Conservation (phyloP, 2,113 vertebrate species). For the Hippotragus niger region DNA sequence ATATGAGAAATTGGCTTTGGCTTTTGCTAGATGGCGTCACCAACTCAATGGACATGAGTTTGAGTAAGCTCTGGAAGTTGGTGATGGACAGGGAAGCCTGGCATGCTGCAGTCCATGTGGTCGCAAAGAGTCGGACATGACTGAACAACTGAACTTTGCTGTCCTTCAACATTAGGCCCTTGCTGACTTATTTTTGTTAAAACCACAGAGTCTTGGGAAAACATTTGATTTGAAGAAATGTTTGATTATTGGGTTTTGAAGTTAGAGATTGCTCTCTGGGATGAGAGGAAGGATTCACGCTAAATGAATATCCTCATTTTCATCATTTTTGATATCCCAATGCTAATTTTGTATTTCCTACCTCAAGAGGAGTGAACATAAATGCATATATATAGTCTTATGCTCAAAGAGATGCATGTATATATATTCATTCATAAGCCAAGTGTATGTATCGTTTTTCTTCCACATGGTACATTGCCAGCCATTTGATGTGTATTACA, state of each 20-base stretch:
- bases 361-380: neutral
- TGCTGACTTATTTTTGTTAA: neutral
- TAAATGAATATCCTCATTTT: neutral
- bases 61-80: neutral
- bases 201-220: neutral
- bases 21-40: neutral
- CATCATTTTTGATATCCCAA: neutral
- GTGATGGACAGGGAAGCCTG: neutral
- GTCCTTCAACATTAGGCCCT: neutral
- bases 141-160: neutral
- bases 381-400: neutral
- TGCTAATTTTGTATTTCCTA: neutral
- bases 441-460: neutral
- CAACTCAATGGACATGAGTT: neutral
- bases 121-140: accelerated
- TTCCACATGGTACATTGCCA: neutral
- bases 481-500: neutral
- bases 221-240: neutral
- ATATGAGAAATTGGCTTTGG: neutral
- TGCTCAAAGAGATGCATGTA: accelerated
- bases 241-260: neutral
- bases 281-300: neutral
- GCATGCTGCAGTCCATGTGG: neutral
- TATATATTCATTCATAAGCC: neutral
- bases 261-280: neutral